phyloP scores from a whole-genome alignment of 2,888 invertebrate genomes.

The Ischnus inquisitorius region DNA sequence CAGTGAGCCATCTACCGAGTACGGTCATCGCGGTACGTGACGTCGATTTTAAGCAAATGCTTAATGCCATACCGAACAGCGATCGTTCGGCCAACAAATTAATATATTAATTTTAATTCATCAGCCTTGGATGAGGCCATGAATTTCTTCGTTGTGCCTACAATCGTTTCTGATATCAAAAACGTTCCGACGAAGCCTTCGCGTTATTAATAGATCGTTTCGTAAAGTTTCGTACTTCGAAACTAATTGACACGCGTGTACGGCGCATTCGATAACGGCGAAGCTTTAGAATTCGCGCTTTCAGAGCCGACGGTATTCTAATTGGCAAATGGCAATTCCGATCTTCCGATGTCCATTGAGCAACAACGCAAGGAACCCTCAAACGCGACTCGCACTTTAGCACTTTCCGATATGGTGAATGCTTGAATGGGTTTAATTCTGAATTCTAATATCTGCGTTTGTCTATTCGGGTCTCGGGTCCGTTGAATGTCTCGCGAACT shows the following conservation, averaged over 20 bases:
- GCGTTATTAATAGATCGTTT: neutral
- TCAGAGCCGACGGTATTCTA: neutral
- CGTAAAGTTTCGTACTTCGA: neutral
- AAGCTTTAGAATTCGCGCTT: neutral
- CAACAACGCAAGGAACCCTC: neutral
- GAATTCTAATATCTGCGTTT: neutral
- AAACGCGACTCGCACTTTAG: neutral
- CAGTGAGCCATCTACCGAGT: slow-evolving; percentile 63
- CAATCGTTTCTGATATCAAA: neutral
- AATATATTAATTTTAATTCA: slow-evolving; percentile 45
- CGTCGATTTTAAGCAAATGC: slow-evolving; percentile 64
- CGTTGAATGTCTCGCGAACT: neutral
- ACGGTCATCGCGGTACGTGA: slow-evolving; percentile 75
- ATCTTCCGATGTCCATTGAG: neutral
- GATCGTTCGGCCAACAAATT: slow-evolving; percentile 36
- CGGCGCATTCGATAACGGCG: neutral
- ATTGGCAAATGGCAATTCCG: neutral
- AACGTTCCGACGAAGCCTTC: neutral
- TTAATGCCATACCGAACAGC: slow-evolving; percentile 44
- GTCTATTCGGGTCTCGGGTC: neutral
- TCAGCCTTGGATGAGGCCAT: neutral
- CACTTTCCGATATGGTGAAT: slow-evolving; percentile 6
- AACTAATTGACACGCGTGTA: neutral
- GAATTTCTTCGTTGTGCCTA: slow-evolving; percentile 7
- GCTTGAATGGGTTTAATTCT: slow-evolving; percentile 9